Base-by-base conservation (phyloP, 2,888 invertebrate genomes). In the Biston stratarius region DNA sequence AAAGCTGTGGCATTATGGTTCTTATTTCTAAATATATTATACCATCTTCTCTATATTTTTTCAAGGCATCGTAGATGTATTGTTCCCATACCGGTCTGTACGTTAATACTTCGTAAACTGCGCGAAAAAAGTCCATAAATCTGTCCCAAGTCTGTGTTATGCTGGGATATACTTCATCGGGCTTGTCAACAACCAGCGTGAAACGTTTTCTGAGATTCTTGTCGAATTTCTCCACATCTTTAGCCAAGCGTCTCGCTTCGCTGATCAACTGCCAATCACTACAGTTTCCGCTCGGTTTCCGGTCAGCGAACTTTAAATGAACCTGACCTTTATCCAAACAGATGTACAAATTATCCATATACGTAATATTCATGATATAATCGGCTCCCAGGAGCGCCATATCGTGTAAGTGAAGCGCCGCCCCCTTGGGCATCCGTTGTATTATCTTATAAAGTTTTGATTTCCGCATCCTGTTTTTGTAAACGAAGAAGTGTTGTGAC, bases 351-450 rank as follows among this genome's bases (percentile, higher is more conserved):
- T 96, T 78, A 0, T 95, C 94, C 69, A 92, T 90, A 73, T 96
- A 96, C 0, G 96, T 96, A 38, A 97, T 77, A 49, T 96, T 94
- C 47, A 96, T 80, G 0, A 96, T 75, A 72, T 94, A 96, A 70
- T 96, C 95, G 0, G 95, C 90, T 7, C 95, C 95, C 24, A 95
- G 92, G 0, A 96, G 86, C 0, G 96, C 96, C 66, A 95, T 95
- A 72, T 96, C 95, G 79, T 97, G 97, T 0, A 95, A 92, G 81
- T 97, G 97, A 12, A 97, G 84, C 0, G 95, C 95, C 0, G 95
- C 96, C 5, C 97, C 97, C 88, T 97, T 97, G 0, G 97, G 97
- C 94, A 97, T 94, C 44, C 86, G 86, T 69, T 94, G 91, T 11
- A 97, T 95, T 8, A 97, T 92, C 73, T 95, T 85, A 78, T 96